Evolutionary conservation across 2,888 invertebrate genomes (phyloP).

Genomic region (Elmis aenea): DNA sequence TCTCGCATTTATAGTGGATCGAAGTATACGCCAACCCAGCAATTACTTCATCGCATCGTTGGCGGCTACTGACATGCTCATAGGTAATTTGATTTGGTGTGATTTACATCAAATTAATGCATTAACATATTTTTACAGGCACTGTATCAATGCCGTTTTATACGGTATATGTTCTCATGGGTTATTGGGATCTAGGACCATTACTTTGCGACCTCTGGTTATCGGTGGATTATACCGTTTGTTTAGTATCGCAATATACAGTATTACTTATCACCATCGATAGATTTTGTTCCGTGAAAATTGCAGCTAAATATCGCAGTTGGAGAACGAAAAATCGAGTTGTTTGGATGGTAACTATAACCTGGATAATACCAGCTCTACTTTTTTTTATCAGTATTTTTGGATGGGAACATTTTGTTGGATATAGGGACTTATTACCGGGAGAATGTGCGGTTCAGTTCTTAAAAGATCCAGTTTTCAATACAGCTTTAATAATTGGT

Average conservation of each 20-base stretch:
- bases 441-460: constrained; percentile 96
- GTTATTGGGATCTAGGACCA: constrained; percentile 95
- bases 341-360: constrained; percentile 91
- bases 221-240: constrained; percentile 98
- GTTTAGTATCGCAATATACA: constrained; percentile 97
- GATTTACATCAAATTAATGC: neutral
- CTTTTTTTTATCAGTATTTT: constrained; percentile 98
- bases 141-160: constrained; percentile 98
- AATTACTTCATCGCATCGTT: constrained; percentile 99
- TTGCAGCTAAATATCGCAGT: constrained; percentile 92
- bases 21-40: constrained; percentile 92
- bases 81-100: constrained; percentile 57
- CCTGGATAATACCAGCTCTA: constrained; percentile 94
- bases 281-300: constrained; percentile 97
- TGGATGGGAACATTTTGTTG: constrained; percentile 98
- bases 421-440: constrained; percentile 79
- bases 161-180: constrained; percentile 93
- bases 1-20: constrained; percentile 89
- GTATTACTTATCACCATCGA: constrained; percentile 98
- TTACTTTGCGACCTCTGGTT: constrained; percentile 97
- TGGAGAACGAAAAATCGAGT: constrained; percentile 95
- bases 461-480: constrained; percentile 94
- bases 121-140: constrained; percentile 54
- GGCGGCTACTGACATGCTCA: constrained; percentile 94
- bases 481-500: constrained; percentile 92